phyloP scores from a whole-genome alignment of 2,797 vertebrate species.

The Lemur catta region DNA sequence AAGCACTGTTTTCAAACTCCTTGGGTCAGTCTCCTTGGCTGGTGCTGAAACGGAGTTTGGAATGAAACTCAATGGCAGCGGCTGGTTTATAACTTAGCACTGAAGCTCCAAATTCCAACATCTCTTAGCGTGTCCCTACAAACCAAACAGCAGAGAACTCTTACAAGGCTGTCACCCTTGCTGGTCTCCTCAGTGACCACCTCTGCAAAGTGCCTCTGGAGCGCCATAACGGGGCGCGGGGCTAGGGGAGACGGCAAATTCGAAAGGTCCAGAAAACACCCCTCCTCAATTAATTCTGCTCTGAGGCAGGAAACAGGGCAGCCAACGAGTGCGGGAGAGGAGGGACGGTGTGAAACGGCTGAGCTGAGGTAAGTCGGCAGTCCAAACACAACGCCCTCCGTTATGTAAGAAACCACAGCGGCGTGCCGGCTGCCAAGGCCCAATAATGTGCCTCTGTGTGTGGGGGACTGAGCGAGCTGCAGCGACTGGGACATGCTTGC shows the following conservation, averaged over 20 bases:
- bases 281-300: constrained; percentile 6
- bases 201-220: background rate
- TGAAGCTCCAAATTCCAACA: constrained; percentile 31
- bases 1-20: constrained; percentile 23
- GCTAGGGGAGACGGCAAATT: background rate
- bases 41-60: constrained; percentile 46
- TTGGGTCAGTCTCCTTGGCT: constrained; percentile 37
- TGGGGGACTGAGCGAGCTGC: constrained; percentile 27
- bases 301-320: constrained; percentile 55
- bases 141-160: constrained; percentile 7
- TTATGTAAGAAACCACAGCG: constrained; percentile 86
- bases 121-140: constrained; percentile 1
- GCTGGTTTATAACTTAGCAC: constrained; percentile 65
- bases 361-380: constrained; percentile 66
- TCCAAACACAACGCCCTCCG: constrained; percentile 82
- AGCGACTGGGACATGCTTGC: background rate
- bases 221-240: background rate
- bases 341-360: constrained; percentile 70
- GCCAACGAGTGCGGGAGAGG: constrained; percentile 37
- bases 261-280: background rate
- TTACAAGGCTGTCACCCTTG: background rate
- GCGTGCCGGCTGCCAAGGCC: constrained; percentile 75
- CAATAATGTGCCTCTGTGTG: constrained; percentile 85
- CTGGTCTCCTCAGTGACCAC: background rate
- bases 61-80: constrained; percentile 10